These are phyloP conservation scores for Xanthia togata DNA, from an alignment of 2,888 invertebrate species.

Conservation along the genomic window DNA sequence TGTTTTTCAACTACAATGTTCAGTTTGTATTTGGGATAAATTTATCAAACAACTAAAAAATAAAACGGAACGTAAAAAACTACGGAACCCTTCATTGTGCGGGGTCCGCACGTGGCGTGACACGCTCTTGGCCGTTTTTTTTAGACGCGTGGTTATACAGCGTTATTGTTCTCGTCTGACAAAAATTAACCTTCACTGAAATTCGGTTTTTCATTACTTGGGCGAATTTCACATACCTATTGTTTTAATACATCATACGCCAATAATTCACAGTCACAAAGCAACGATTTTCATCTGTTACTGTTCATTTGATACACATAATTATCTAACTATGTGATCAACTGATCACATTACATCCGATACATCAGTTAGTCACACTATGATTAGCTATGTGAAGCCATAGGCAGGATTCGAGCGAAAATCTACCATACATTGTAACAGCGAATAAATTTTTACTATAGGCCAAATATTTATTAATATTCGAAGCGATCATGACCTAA, in stretches of 20 bases:
- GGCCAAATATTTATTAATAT: too few relatives aligned
- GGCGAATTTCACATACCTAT: background rate
- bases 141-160: background rate
- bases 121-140: too few relatives aligned
- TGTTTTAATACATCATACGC: background rate
- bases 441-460: too few relatives aligned
- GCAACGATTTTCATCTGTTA: too few relatives aligned
- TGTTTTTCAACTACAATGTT: too few relatives aligned
- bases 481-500: too few relatives aligned
- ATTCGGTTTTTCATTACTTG: background rate
- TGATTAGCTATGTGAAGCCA: background rate
- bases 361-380: background rate
- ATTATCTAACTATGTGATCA: background rate
- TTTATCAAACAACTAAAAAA: too few relatives aligned
- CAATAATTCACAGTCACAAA: background rate
- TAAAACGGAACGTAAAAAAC: too few relatives aligned
- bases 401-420: background rate
- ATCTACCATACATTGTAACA: too few relatives aligned
- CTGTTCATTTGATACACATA: background rate
- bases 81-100: too few relatives aligned
- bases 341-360: slow-evolving; percentile 4
- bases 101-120: too few relatives aligned
- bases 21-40: too few relatives aligned
- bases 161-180: background rate
- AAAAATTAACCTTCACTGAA: background rate